Base-by-base conservation (phyloP, 2,113 vertebrate genomes). In the Zosterops borbonicus region DNA sequence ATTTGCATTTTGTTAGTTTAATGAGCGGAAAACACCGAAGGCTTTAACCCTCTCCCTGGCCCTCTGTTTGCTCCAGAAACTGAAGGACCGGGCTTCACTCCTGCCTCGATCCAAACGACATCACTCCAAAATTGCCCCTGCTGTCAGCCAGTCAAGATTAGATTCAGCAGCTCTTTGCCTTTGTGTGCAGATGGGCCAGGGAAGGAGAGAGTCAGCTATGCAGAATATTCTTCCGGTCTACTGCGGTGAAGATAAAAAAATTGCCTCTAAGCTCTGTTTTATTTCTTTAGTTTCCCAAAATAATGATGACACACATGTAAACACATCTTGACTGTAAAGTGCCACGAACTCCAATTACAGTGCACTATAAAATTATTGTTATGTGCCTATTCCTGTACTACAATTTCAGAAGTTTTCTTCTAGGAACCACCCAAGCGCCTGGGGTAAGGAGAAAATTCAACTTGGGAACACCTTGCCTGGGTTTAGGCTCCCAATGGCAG, bases 1-100 rank as follows among this genome's bases (percentile, higher is more conserved):
- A 91, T 91, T 75, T 90, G 83, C 87, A 82, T 94, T 94, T 87
- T 59, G 24, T 94, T 92, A 94, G 59, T 88, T 88, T 94, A 83
- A 92, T 89, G 92, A 95, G 76, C 2, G 42, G 92, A 93, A 93
- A 94, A 67, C 64, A 70, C 12, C 23, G 19, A 4, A 25, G 60
- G 49, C 71, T 83, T 91, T 12, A 71, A 29, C n/a, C 19, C 65
- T 79, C 85, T 86, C 67, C 28, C 42, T 11, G 21, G 9, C 46
- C 62, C 28, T 21, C 7, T 5, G 11, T 41, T 64, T 50, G 55
- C 55, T 65, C 13, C 15, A 67, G 49, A 60, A 92, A 87, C 49
- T 25, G 13, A 67, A 82, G 62, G 17, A 47, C 31, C 12, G 2
- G 41, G 23, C 41, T 70, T 83, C 6, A 0, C 17, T 79, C 24